These are phyloP conservation scores for Drosophila kambysellisi DNA, from an alignment of 2,888 invertebrate species.

Conservation along the genomic window DNA sequence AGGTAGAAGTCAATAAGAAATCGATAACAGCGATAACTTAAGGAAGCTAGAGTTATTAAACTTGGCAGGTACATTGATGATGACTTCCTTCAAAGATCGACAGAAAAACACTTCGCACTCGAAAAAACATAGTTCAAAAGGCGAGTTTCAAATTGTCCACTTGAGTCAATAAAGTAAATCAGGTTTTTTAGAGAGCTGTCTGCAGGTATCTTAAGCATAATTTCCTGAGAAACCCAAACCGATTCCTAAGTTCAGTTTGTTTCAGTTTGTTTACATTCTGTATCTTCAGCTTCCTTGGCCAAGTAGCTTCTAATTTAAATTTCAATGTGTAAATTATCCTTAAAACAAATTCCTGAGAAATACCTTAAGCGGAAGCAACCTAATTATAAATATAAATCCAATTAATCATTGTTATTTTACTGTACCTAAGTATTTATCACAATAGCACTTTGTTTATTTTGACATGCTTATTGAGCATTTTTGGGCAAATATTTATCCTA, in stretches of 20 bases:
- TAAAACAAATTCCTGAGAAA: not conserved
- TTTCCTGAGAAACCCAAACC: not conserved
- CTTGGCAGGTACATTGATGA: not conserved
- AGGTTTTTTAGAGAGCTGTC: not conserved
- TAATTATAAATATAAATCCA: not conserved
- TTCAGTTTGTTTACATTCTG: not conserved
- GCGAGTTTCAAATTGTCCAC: not conserved
- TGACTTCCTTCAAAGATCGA: not conserved
- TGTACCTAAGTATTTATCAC: slow-evolving; percentile 6
- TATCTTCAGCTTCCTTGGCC: not conserved
- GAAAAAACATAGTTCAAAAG: not conserved
- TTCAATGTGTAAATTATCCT: not conserved
- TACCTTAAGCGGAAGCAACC: not conserved
- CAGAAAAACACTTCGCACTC: too few species aligned
- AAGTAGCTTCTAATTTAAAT: not conserved
- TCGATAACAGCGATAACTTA: not conserved
- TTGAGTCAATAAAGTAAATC: not conserved
- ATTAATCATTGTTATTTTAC: slow-evolving; percentile 12
- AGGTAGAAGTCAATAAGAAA: not conserved
- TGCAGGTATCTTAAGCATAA: not conserved
- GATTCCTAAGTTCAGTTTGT: not conserved
- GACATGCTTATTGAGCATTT: not conserved
- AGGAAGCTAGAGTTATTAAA: not conserved
- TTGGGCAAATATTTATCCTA: not conserved
- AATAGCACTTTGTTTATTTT: slow-evolving; percentile 5